These are phyloP conservation scores for Cirrhinus molitorella DNA, from an alignment of 2,797 vertebrate species.

Conservation along the genomic window DNA sequence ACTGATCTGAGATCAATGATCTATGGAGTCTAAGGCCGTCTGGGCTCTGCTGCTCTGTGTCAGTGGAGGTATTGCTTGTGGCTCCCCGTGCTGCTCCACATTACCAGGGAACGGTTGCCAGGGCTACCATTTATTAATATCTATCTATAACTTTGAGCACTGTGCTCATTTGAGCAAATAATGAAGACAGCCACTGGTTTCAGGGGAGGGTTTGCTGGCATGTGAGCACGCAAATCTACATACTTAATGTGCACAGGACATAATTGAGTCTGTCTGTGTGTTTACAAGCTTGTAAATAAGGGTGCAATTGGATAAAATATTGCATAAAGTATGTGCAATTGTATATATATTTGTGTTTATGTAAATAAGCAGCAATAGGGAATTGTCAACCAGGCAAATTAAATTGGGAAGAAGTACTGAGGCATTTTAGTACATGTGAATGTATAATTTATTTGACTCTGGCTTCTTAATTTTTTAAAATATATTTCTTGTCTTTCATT, in stretches of 20 bases:
- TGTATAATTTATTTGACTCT: not conserved
- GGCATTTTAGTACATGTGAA: not conserved
- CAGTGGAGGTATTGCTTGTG: constrained; percentile 55
- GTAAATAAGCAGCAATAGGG: not conserved
- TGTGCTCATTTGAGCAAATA: constrained; percentile 67
- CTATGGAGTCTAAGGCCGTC: constrained; percentile 64
- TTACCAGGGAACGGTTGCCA: constrained; percentile 78
- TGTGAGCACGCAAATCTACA: constrained; percentile 42
- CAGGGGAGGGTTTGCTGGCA: constrained; percentile 42
- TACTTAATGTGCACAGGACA: constrained; percentile 14
- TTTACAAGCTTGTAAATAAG: constrained; percentile 11
- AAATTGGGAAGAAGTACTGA: not conserved
- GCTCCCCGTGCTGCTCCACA: constrained; percentile 72
- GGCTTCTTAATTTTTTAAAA: not conserved
- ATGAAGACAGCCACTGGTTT: constrained; percentile 59
- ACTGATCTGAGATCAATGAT: constrained; percentile 37
- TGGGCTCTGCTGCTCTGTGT: constrained; percentile 58
- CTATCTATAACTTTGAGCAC: constrained; percentile 79
- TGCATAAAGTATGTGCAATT: not conserved
- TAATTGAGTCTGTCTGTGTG: constrained; percentile 4
- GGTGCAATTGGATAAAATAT: not conserved
- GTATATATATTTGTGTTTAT: constrained; percentile 18
- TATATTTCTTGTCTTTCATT: not conserved
- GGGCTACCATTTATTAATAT: constrained; percentile 85
- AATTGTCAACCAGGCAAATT: not conserved